Base-by-base conservation (phyloP, 2,888 invertebrate species). In the Linnaemya tessellans region DNA sequence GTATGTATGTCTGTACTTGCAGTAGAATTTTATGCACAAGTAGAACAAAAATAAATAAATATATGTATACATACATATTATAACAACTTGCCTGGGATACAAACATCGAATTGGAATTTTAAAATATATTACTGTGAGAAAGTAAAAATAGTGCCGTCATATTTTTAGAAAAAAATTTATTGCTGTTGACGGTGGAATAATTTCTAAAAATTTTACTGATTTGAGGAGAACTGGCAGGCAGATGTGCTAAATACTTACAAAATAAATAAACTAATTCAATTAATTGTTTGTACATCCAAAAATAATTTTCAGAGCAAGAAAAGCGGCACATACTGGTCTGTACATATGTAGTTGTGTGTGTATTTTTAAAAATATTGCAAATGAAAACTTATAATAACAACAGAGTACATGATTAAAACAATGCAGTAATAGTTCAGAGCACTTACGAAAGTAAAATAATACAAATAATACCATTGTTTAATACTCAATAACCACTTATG, bases 191-290 rank as follows among this genome's bases (percentile, higher is more conserved):
- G 74, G 81, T 74, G 73, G 58, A 80, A 80, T 75, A 41, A 77
- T 78, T 84, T 78, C 70, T 20, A 43, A 38, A 64, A 68, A 80
- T 77, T 73, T 60, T 18, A 56, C 62, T 70, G 15, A 64, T 81
- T 81, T 71, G 43, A 49, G 80, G 75, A 80, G 46, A 51, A 67
- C 58, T 81, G 78, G 70, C 74, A 79, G 74, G 71, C 78, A 81
- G 43, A 74, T 81, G 74, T 81, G 84, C 74, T 73, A 81, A 79
- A 74, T 79, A 68, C 70, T 79, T 49, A 60, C 43, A 79, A 81
- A 85, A 70, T 25, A 79, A 85, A 81, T 74, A 85, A 85, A 79
- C 49, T 62, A 62, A 60, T 43, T 74, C 9, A 54, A 60, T 68
- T 35, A 65, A 64, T 35, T 75, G 20, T 75, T n/a, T 22, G 38